phyloP scores from a whole-genome alignment of 2,888 invertebrate species.

The Habrosyne pyritoides region DNA sequence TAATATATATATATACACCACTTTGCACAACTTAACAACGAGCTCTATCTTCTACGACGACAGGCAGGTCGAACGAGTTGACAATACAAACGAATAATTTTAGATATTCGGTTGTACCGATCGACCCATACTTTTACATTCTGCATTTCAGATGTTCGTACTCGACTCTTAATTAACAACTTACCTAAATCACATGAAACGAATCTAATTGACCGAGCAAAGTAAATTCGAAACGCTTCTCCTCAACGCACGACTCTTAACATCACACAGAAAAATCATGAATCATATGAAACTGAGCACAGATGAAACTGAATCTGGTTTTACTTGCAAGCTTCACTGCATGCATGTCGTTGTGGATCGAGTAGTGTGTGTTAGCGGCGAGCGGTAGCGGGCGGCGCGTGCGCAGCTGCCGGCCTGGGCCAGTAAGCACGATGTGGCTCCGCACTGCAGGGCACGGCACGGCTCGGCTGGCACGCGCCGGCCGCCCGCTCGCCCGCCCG shows the following conservation, averaged over 20 bases:
- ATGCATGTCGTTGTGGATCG: conserved; percentile 80
- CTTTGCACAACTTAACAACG: conserved; percentile 79
- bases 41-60: conserved; percentile 62
- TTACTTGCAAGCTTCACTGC: conserved; percentile 83
- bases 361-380: conserved; percentile 68
- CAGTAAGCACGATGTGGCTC: too few relatives aligned
- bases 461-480: conserved; percentile 16
- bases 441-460: too few relatives aligned
- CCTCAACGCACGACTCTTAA: conserved; percentile 83
- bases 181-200: conserved; percentile 77
- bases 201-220: conserved; percentile 69
- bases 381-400: conserved; percentile 22
- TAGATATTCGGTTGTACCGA: conserved; percentile 45
- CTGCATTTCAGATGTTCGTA: conserved; percentile 78
- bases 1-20: too few relatives aligned
- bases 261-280: conserved; percentile 81
- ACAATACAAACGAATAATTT: conserved; percentile 55
- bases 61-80: conserved; percentile 59
- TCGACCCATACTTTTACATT: conserved; percentile 73
- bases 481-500: conserved; percentile 29
- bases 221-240: conserved; percentile 84
- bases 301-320: conserved; percentile 82
- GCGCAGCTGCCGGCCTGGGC: conserved; percentile 16
- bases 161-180: conserved; percentile 75
- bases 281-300: conserved; percentile 83